Percentiles rank a stretch among this genome's conserved stretches.
Conservation (phyloP, 2,113 vertebrate species). For the Chauna torquata region DNA sequence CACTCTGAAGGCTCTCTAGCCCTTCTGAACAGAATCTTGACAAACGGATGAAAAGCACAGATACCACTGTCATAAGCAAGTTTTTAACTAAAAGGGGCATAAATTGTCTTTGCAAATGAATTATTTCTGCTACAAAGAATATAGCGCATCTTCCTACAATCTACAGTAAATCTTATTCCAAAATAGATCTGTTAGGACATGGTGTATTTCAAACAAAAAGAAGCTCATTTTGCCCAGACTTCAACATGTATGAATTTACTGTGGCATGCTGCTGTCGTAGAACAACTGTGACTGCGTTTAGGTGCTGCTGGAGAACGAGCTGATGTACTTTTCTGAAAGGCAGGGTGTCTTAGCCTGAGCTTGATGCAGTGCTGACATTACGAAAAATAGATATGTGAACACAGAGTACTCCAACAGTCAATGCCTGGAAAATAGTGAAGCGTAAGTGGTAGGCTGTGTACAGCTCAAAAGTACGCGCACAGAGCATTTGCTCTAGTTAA, state of each 20-base stretch:
- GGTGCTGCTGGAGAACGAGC: background rate
- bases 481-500: background rate
- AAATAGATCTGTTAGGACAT: background rate
- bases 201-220: background rate
- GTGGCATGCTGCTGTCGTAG: background rate
- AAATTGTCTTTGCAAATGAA: background rate
- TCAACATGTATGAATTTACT: background rate
- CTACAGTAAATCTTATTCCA: background rate
- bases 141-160: background rate
- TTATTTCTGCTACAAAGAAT: background rate
- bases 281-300: accelerated
- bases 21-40: background rate
- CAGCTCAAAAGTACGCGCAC: background rate
- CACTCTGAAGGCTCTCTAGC: background rate
- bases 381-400: background rate
- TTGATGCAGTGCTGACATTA: background rate
- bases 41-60: background rate
- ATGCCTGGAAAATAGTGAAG: background rate
- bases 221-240: background rate
- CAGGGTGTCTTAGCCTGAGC: background rate
- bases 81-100: background rate
- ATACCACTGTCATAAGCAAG: background rate
- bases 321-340: background rate
- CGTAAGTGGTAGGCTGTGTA: background rate
- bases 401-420: background rate